phyloP scores from a whole-genome alignment of 1,140 invertebrate genomes.

The Eufriesea mexicana region DNA sequence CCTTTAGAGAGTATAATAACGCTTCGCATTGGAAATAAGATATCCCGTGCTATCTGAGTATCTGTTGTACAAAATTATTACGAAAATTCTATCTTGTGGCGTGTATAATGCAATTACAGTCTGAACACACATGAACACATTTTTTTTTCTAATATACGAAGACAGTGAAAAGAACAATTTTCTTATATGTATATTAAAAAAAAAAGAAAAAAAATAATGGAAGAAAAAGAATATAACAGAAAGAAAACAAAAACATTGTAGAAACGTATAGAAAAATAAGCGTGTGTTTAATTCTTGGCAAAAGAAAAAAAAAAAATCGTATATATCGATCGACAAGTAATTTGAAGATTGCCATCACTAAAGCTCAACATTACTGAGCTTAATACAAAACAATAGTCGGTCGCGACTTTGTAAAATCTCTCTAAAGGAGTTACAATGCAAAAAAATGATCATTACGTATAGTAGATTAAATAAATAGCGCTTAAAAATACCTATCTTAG shows the following conservation, averaged over 20 bases:
- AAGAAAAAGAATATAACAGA: background rate
- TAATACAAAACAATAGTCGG: background rate
- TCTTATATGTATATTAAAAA: no score
- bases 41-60: slow-evolving; percentile 17
- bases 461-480: slow-evolving; percentile 60
- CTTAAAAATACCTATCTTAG: slow-evolving; percentile 51
- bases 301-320: background rate
- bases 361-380: background rate
- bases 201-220: background rate
- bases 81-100: background rate
- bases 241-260: background rate
- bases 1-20: slow-evolving; percentile 38
- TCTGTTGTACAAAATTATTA: slow-evolving; percentile 5
- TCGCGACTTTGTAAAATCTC: slow-evolving; percentile 12
- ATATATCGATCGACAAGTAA: background rate
- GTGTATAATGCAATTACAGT: background rate
- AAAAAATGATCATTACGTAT: slow-evolving; percentile 38
- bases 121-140: slow-evolving; percentile 45
- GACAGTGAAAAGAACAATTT: background rate
- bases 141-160: slow-evolving; percentile 3
- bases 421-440: slow-evolving; percentile 55
- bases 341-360: slow-evolving; percentile 8
- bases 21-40: background rate
- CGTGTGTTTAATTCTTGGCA: background rate
- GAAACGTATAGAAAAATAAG: slow-evolving; percentile 4